Percentiles rank a stretch among this genome's conserved stretches.
Conservation (phyloP, 2,113 vertebrate genomes). For the Micronisus gabar region DNA sequence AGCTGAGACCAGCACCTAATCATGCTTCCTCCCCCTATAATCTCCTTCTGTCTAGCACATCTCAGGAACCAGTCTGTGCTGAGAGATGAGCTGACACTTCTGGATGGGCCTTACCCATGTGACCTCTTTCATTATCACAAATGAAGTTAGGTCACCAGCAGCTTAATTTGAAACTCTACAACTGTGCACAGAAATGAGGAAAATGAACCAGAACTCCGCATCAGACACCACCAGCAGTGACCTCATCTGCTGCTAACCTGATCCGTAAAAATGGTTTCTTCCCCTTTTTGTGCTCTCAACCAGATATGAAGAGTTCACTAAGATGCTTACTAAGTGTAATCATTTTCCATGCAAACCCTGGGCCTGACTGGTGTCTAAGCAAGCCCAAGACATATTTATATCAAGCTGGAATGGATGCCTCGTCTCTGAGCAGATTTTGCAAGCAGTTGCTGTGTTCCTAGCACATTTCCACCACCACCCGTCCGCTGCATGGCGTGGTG, state of each 20-base stretch:
- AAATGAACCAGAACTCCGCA: background rate
- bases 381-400: no score
- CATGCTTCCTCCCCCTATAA: background rate
- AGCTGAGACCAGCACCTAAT: background rate
- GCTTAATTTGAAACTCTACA: background rate
- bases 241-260: background rate
- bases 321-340: background rate
- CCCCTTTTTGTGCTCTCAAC: background rate
- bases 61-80: background rate
- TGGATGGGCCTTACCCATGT: no score
- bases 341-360: background rate
- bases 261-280: background rate
- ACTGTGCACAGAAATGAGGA: background rate
- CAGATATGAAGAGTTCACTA: fast-evolving
- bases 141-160: background rate
- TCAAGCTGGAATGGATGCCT: background rate
- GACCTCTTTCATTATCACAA: background rate
- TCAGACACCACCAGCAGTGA: background rate
- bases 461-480: no score
- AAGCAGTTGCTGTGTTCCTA: background rate
- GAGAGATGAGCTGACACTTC: background rate
- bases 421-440: background rate
- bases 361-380: background rate
- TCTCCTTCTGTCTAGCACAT: background rate
- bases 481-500: fast-evolving